Base-by-base conservation (phyloP, 2,113 vertebrate genomes). In the Ornithorhynchus anatinus region DNA sequence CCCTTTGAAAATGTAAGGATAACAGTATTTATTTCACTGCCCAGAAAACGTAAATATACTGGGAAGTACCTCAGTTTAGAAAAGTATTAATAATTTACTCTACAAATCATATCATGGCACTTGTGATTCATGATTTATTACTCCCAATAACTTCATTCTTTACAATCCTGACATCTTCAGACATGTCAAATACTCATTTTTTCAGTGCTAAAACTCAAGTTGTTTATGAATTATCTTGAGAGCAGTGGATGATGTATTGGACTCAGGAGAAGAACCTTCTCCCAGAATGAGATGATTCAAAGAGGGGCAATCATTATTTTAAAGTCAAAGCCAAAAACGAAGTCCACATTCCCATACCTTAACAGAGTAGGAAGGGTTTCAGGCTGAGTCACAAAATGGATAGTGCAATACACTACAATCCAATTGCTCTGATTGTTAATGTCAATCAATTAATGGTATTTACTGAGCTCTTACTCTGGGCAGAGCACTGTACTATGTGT, bases 11-110 rank as follows among this genome's bases (percentile, higher is more conserved):
- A 63, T 63, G 67, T 43, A 64, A 52, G 37, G 53, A 58, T 68
- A 47, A 48, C 27, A 63, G 45, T 67, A 61, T 85, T 77, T 80
- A 68, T 77, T 72, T 65, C 52, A 40, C 36, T 70, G 57, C 61
- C 67, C 72, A 59, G 25, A 70, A 48, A 78, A 65, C 37, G 8
- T 59, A 75, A 80, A 68, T 53, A 73, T 61, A 57, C 29, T 27
- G 31, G 47, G 25, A 27, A 50, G 25, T 50, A 27, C 47, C 35
- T 22, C 2, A 58, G 59, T 48, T 78, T 16, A 14, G 44, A 51
- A 40, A 2, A 7, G 11, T 53, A 72, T 79, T 70, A 70, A 50
- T 67, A 77, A 81, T 81, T 60, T 77, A 61, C 60, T 51, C 40
- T 44, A 59, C 45, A 67, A 75, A 53, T 81, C 58, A 57, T 69